Percentiles rank a stretch among this genome's conserved stretches.
phyloP scores from a whole-genome alignment of 2,113 vertebrate species.

The Corythoichthys intestinalis region DNA sequence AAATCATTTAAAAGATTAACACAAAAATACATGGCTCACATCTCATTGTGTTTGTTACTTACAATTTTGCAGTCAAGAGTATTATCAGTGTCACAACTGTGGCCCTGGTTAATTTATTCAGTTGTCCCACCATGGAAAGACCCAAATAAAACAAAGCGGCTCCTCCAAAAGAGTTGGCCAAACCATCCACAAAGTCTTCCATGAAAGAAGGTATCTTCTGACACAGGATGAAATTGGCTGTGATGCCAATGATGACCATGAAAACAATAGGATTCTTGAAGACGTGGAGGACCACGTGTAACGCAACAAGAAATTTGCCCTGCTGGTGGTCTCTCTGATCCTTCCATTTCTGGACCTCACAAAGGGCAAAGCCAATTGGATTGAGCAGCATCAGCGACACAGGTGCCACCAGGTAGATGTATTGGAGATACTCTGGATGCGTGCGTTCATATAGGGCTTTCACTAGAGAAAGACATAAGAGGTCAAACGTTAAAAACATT shows the following conservation, averaged over 20 bases:
- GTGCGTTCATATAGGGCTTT: conserved; percentile 91
- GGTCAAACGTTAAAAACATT: conserved; percentile 21
- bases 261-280: conserved; percentile 95
- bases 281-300: conserved; percentile 82
- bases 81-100: conserved; percentile 88
- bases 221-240: conserved; percentile 85
- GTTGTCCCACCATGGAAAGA: conserved; percentile 93
- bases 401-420: conserved; percentile 95
- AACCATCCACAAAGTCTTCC: conserved; percentile 88
- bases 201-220: conserved; percentile 86
- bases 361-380: conserved; percentile 92
- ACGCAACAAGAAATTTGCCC: conserved; percentile 81
- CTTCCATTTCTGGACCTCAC: conserved; percentile 94
- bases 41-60: conserved; percentile 63
- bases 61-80: conserved; percentile 97
- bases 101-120: conserved; percentile 84
- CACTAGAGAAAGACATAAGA: conserved; percentile 73
- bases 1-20: conserved; percentile 34
- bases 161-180: conserved; percentile 93
- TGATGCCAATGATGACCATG: conserved; percentile 91
- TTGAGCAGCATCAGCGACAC: conserved; percentile 95
- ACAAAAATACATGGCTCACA: background rate
- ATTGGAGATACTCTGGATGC: conserved; percentile 94
- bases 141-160: conserved; percentile 95
- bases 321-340: conserved; percentile 76